Conservation (phyloP, 1,140 invertebrate species). For the Heliconius congener region DNA sequence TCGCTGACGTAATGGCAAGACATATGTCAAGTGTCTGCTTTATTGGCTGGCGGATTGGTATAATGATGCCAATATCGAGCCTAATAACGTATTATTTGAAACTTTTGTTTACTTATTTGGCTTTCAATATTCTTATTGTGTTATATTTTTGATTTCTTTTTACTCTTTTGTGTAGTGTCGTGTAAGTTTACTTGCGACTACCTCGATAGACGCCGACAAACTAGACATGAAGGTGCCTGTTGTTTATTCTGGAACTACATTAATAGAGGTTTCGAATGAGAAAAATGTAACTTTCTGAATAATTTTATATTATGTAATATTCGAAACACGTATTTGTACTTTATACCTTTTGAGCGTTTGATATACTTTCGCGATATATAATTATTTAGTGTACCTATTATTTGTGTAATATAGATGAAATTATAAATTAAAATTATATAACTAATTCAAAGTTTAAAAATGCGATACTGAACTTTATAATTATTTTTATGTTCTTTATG, state of each 20-base stretch:
- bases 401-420: background rate
- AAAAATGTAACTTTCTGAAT: no score
- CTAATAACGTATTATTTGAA: background rate
- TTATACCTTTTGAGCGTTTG: background rate
- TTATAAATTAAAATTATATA: background rate
- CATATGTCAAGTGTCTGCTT: slow-evolving; percentile 78
- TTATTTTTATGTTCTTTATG: slow-evolving; percentile 8
- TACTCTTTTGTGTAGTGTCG: no score
- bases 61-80: slow-evolving; percentile 62
- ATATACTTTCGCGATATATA: background rate
- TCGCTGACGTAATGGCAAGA: slow-evolving; percentile 75
- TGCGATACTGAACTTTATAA: slow-evolving; percentile 19
- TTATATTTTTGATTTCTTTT: background rate
- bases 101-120: background rate
- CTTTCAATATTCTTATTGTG: background rate
- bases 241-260: no score
- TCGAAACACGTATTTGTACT: background rate
- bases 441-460: background rate
- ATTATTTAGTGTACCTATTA: background rate
- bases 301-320: no score
- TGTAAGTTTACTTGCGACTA: background rate
- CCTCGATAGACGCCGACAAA: no score
- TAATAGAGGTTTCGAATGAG: no score
- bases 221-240: no score
- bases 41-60: slow-evolving; percentile 73